Percentiles rank a stretch among this genome's conserved stretches.
phyloP scores from a whole-genome alignment of 2,797 vertebrate species.

The Myotis vivesi region DNA sequence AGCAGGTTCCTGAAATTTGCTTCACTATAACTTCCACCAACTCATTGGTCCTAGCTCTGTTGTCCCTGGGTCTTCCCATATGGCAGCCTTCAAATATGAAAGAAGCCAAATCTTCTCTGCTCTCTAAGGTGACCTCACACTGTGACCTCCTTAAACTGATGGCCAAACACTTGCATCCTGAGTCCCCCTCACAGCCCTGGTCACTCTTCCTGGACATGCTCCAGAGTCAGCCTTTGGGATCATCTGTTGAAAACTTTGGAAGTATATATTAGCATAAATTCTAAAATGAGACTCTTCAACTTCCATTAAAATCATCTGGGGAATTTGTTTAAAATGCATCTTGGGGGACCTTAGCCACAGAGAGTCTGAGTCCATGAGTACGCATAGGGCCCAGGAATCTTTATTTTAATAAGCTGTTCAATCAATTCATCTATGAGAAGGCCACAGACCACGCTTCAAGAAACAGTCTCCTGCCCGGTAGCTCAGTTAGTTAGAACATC shows the following conservation, averaged over 20 bases:
- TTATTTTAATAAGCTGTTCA: neutral
- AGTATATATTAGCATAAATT: neutral
- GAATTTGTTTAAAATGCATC: neutral
- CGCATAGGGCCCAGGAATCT: neutral
- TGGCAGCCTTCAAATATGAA: neutral
- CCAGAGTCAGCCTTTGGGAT: neutral
- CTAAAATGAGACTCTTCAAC: conserved; percentile 2
- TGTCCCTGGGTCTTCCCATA: neutral
- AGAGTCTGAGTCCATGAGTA: neutral
- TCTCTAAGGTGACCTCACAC: neutral
- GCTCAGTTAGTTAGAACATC: neutral
- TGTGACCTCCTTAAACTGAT: neutral
- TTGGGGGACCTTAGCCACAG: neutral
- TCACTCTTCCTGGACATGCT: neutral
- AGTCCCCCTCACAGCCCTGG: neutral
- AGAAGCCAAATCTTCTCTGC: neutral
- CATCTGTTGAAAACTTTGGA: neutral
- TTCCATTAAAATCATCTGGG: neutral
- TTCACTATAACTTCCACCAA: neutral
- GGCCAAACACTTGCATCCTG: neutral
- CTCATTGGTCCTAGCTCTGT: neutral
- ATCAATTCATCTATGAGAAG: neutral
- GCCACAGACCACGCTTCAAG: neutral
- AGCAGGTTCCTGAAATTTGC: neutral
- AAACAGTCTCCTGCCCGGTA: neutral